Evolutionary conservation across 1,140 invertebrate genomes (phyloP).

Genomic region (Hylaeus volcanicus): DNA sequence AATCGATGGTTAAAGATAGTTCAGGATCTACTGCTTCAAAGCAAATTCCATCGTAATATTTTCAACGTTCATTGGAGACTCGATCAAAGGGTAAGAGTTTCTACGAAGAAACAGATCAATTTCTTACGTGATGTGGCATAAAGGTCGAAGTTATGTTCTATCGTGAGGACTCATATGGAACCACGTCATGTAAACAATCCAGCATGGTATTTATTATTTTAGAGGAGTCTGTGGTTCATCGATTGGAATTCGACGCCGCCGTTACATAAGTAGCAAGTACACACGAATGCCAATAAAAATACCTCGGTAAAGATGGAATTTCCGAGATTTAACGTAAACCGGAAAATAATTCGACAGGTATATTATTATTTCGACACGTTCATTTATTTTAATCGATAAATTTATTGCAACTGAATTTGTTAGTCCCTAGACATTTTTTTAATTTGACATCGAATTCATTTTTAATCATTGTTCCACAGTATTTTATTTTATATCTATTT

Average conservation of each 20-base stretch:
- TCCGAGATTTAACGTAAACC: not conserved
- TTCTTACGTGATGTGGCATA: not conserved
- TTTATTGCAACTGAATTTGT: too few species aligned
- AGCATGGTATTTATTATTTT: constrained; percentile 30
- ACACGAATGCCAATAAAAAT: not conserved
- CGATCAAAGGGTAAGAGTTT: not conserved
- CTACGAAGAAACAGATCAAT: not conserved
- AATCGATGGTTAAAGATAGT: not conserved
- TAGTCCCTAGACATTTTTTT: too few species aligned
- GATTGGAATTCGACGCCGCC: not conserved
- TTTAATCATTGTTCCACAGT: too few species aligned
- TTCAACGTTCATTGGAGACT: not conserved
- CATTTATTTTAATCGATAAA: too few species aligned
- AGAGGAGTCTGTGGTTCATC: not conserved
- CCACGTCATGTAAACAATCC: constrained; percentile 24
- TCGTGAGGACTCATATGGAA: constrained; percentile 4
- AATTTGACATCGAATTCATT: too few species aligned
- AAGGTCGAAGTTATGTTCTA: constrained; percentile 19
- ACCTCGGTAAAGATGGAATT: not conserved
- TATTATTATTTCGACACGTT: not conserved
- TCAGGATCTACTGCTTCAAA: not conserved
- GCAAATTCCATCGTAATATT: constrained; percentile 1
- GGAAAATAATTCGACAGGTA: not conserved
- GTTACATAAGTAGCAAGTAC: not conserved
- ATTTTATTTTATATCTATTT: too few species aligned